Percentiles rank a stretch among this genome's conserved stretches.
phyloP scores from a whole-genome alignment of 2,888 invertebrate species.

The Mythimna loreyi region DNA sequence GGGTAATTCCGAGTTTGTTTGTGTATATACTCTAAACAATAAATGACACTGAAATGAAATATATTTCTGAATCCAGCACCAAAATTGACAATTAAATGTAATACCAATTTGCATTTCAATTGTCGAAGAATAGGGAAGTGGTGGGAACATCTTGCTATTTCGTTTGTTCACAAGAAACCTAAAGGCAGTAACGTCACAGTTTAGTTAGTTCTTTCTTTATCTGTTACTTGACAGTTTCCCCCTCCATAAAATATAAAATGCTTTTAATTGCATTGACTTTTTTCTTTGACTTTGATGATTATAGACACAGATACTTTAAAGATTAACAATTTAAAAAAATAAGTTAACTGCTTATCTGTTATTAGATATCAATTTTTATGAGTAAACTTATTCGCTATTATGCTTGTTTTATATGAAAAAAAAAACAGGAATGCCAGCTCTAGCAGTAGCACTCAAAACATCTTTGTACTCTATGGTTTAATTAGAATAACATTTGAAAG shows the following conservation, averaged over 20 bases:
- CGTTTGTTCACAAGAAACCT: background rate
- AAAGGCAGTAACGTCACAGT: background rate
- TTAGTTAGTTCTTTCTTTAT: background rate
- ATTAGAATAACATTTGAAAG: slow-evolving; percentile 44
- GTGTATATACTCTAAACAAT: background rate
- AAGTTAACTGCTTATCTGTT: background rate
- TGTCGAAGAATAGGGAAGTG: background rate
- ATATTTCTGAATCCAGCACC: too few relatives aligned
- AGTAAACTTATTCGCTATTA: background rate
- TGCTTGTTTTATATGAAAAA: background rate
- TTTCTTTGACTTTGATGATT: background rate
- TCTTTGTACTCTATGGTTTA: slow-evolving; percentile 4
- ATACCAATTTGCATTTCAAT: background rate
- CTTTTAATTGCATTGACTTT: background rate
- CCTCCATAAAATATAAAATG: background rate
- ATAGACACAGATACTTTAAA: too few relatives aligned
- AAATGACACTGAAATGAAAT: too few relatives aligned
- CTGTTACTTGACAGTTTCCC: background rate
- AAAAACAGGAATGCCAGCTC: too few relatives aligned
- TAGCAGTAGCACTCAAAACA: background rate
- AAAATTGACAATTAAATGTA: background rate
- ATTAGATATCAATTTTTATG: too few relatives aligned
- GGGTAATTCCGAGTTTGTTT: background rate
- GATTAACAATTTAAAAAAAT: background rate
- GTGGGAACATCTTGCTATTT: background rate